These are phyloP conservation scores for Phalloptychus januarius DNA, from an alignment of 2,797 vertebrate species.

Conservation along the genomic window DNA sequence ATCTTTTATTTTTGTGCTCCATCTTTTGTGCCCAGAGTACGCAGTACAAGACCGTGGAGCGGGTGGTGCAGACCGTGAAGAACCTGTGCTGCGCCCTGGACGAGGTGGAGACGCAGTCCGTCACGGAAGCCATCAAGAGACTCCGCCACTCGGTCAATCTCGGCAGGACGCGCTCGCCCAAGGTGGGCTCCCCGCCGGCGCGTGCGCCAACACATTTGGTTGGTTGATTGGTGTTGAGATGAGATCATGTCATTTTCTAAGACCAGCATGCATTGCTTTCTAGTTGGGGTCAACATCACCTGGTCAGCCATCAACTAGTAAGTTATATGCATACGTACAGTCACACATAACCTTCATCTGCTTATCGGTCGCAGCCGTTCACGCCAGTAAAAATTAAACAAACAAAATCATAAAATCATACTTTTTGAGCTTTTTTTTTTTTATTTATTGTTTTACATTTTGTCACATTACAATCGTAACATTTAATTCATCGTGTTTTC, in stretches of 20 bases:
- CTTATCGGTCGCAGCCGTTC: not conserved
- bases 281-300: conserved; percentile 81
- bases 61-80: conserved; percentile 90
- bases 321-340: conserved; percentile 32
- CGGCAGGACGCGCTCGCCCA: conserved; percentile 84
- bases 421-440: not conserved
- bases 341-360: not conserved
- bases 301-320: conserved; percentile 80
- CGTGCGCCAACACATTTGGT: not conserved
- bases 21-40: conserved; percentile 73
- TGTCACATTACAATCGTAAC: not conserved
- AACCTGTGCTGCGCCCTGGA: conserved; percentile 92
- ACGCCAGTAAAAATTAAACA: not conserved
- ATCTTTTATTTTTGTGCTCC: not conserved
- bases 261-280: conserved; percentile 25
- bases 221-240: not conserved
- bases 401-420: not conserved
- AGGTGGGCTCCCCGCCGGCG: conserved; percentile 77
- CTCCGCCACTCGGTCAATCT: conserved; percentile 90
- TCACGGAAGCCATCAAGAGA: conserved; percentile 89
- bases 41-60: conserved; percentile 89
- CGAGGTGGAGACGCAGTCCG: conserved; percentile 89
- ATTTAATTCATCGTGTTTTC: not conserved
- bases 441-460: not conserved
- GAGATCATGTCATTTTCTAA: conserved; percentile 14